Base-by-base conservation (phyloP, 2,888 invertebrate species). In the Amphipoea oculea region DNA sequence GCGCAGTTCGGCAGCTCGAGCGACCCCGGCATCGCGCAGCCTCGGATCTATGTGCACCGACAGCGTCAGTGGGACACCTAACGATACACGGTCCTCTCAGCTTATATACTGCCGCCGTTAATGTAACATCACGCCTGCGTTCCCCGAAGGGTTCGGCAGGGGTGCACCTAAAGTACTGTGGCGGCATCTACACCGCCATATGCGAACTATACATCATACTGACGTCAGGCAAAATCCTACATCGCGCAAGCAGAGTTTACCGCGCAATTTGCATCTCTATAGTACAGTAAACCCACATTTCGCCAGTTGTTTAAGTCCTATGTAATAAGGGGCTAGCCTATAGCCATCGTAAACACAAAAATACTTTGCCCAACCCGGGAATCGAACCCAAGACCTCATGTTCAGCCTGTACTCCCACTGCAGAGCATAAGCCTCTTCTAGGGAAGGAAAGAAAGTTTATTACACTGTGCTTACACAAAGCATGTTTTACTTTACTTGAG, bases 11-110 rank as follows among this genome's bases (percentile, higher is more conserved):
- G 95, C 95, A 88, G 98, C 98, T 88, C 98, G 98, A 76, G 97
- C 97, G 92, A 98, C 97, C 63, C 98, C 98, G 80, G 98, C 97
- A 90, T 98, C 97, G 91, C 98, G 98, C 87, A 99, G 97, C 92
- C 98, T 97, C 81, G 99, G 99, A 98, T 99, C 99, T 98, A 94
- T 89, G 92, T 92, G 90, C 93, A 94, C 91, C 94, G 92, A 94
- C 95, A 96, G 93, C 95, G 92, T 94, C 94, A 95, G 92, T 91
- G 94, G 94, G 85, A 92, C 91, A 93, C 96, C 96, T 96, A 86
- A 68, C 82, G 54, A 78, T 81, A 77, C 36, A 79, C n/a, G 71
- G 71, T 66, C 62, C 68, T 62, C 79, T 79, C 79, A 79, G 79
- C 78, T 71, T 60, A 54, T 65, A 40, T 79, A 79, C 78, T 70